Percentiles rank a stretch among this genome's conserved stretches.
Evolutionary conservation across 2,113 vertebrate genomes (phyloP).

Genomic region (Microcebus jonahi): DNA sequence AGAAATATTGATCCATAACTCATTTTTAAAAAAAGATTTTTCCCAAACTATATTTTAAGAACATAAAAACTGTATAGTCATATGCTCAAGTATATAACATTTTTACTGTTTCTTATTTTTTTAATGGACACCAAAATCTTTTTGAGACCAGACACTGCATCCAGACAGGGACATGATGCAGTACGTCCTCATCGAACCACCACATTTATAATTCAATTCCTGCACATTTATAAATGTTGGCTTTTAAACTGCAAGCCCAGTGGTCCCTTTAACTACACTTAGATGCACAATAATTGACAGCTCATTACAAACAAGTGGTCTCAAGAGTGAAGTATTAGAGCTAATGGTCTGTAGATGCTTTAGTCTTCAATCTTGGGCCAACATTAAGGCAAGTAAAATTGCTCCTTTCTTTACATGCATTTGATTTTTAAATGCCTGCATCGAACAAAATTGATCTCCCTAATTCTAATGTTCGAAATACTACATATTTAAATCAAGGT

Average conservation of each 20-base stretch:
- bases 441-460: conserved; percentile 39
- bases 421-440: neutral
- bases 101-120: conserved; percentile 6
- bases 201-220: conserved; percentile 80
- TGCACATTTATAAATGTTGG: conserved; percentile 79
- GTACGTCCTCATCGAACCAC: conserved; percentile 66
- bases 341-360: conserved; percentile 68
- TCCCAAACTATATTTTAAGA: neutral
- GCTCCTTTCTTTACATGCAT: conserved; percentile 26
- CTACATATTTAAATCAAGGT: neutral
- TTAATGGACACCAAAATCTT: neutral
- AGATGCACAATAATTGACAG: conserved; percentile 75
- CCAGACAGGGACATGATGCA: neutral
- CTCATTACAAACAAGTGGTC: conserved; percentile 74
- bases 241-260: conserved; percentile 76
- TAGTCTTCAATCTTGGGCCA: conserved; percentile 56
- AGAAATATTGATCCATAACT: neutral
- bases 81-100: neutral
- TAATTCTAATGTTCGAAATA: conserved; percentile 4
- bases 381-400: conserved; percentile 28
- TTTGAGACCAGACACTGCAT: neutral
- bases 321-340: conserved; percentile 67
- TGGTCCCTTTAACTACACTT: conserved; percentile 77
- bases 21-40: neutral
- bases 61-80: neutral